Evolutionary conservation across 2,113 vertebrate species (phyloP), one percentile per base, ranked within the genome.

Genomic region (Alouatta palliata): DNA sequence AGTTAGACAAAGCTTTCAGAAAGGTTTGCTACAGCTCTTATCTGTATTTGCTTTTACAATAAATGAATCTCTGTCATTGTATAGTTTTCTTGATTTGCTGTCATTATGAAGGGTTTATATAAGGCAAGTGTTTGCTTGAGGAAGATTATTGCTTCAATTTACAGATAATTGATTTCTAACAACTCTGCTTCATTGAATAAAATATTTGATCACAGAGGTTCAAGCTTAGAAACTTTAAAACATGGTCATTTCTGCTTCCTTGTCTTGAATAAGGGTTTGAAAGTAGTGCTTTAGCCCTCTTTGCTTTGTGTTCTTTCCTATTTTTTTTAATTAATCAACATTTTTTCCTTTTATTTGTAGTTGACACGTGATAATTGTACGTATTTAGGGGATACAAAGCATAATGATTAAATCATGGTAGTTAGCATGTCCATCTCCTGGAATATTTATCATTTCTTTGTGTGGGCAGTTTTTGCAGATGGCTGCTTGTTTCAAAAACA

Each of bases 21-120:
- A 94, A 32, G 71, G 11, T 37, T 97, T 96, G 52, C 71, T 95
- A 13, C 88, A 96, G 90, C 68, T 83, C 21, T 97, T 76, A 79
- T 90, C 85, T 96, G 95, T 98, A 97, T 98, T 98, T 97, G 83
- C 35, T 97, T 40, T 92, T 96, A 96, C 40, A 92, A n/a, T 87
- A 98, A 97, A 92, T 96, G 54, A 98, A 58, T 93, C 35, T 97
- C 96, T 40, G 37, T 91, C 77, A 80, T 12, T 93, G 94, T 94
- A 98, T 96, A 37, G 82, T 95, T 81, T 96, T 94, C 84, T 95
- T 98, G 96, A 98, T 97, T 94, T 97, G 77, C 79, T 3, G 1
- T 96, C 90, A 82, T 68, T 97, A 95, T 90, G 12, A 97, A 96
- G 30, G 52, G 79, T 35, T 98, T 84, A 97, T 98, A 77, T 85